Base-by-base conservation (phyloP, 2,888 invertebrate species). In the Chironomus riparius region DNA sequence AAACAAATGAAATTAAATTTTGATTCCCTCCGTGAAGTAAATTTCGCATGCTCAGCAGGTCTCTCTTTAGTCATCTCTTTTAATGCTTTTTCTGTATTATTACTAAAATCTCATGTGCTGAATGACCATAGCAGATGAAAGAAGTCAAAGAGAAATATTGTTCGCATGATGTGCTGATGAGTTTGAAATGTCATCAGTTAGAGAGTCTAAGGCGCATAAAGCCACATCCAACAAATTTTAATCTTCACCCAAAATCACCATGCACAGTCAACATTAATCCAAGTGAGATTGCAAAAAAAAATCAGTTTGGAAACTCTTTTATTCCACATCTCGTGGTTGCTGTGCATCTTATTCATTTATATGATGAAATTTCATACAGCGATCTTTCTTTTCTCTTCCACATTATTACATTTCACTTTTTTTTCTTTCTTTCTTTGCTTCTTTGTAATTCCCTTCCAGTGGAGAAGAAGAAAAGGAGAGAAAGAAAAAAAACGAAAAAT, bases 331-430 rank as follows among this genome's bases (percentile, higher is more conserved):
- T 15, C 18, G 56, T 56, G 38, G 38, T 38, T 38, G 10, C 10
- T 38, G 38, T 10, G 38, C 38, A 38, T 38, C 38, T 38, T 38
- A 38, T 38, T 38, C 38, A 38, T 38, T 38, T 38, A 38, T 38
- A 38, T 18, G 56, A 56, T 65, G 65, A 65, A 65, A 65, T 65
- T 65, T 65, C 65, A 65, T 56, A 56, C 56, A 7, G 56, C n/a
- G 56, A 56, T 15, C 56, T 56, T 38, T 18, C 56, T 56, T 18
- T 15, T 18, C 56, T 56, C 56, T 18, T 18, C 21, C 65, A 21
- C 65, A 65, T 24, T 21, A 65, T 13, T 56, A 18, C 18, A 38
- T 38, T 38, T 38, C 38, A 38, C 38, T 38, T 38, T 38, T 28
- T 24, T 28, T 56, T 18, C 5, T 56, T 56, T 18, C 18, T 18